Evolutionary conservation across 1,140 invertebrate genomes (phyloP).

Genomic region (Saccostrea cuccullata): DNA sequence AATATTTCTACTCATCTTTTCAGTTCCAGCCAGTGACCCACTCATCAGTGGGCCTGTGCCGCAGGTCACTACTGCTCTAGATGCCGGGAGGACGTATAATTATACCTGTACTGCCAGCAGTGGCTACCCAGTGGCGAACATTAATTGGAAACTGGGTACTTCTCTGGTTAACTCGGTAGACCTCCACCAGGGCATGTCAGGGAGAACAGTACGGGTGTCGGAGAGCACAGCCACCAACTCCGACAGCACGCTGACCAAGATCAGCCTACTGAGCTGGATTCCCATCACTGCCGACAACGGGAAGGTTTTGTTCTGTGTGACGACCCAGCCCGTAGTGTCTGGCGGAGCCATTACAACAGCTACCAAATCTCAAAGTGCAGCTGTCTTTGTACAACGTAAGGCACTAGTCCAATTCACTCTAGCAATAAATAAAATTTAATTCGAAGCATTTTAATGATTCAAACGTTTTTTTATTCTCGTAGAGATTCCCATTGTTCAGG

Average conservation of each 20-base stretch:
- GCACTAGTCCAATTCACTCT: not conserved
- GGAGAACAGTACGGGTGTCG: not conserved
- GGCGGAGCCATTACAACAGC: not conserved
- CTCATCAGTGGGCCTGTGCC: not conserved
- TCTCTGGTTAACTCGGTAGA: not conserved
- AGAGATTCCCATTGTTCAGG: conserved; percentile 39
- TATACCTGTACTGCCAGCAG: not conserved
- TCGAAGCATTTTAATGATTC: not conserved
- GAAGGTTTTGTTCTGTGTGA: conserved; percentile 14
- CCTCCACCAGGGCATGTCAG: not conserved
- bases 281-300: conserved; percentile 13
- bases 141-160: not conserved
- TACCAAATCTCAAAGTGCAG: not conserved
- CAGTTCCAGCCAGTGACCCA: not conserved
- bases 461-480: not conserved
- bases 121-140: conserved; percentile 6
- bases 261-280: not conserved
- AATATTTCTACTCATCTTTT: not conserved
- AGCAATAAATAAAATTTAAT: not conserved
- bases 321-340: not conserved
- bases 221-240: not conserved
- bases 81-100: not conserved
- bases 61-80: not conserved
- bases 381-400: conserved; percentile 7
- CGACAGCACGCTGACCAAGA: not conserved